phyloP scores from a whole-genome alignment of 2,113 vertebrate genomes.

The Caloenas nicobarica region DNA sequence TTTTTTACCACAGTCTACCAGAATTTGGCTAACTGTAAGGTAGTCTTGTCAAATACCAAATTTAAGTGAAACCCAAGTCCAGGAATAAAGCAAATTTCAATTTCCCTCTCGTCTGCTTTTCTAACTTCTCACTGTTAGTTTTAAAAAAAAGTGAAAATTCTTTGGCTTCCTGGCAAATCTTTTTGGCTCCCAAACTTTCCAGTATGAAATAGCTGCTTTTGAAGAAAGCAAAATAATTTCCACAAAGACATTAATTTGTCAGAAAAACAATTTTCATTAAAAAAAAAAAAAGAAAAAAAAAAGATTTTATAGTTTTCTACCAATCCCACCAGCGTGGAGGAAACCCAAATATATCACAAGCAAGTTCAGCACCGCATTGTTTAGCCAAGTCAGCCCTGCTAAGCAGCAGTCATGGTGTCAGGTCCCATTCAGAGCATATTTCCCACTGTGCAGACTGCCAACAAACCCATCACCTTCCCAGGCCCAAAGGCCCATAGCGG shows the following conservation, averaged over 20 bases:
- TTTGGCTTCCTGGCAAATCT: not conserved
- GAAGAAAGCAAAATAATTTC: not conserved
- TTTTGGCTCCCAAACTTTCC: not conserved
- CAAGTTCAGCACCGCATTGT: not conserved
- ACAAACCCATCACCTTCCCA: not conserved
- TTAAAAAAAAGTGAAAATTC: not conserved
- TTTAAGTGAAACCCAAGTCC: not conserved
- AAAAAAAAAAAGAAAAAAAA: not conserved
- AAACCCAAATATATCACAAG: not conserved
- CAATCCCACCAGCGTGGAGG: not conserved
- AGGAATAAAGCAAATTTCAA: not conserved
- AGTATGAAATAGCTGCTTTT: not conserved
- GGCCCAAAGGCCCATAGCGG: not conserved
- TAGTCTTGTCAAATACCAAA: not conserved
- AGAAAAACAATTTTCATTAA: fast-evolving
- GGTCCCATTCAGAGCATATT: not conserved
- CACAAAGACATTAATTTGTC: not conserved
- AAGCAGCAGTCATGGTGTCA: not conserved
- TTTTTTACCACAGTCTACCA: not conserved
- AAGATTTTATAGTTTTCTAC: not conserved
- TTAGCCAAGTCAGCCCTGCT: not conserved
- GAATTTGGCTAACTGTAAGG: not conserved
- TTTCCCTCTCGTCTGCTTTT: not conserved
- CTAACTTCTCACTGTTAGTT: not conserved
- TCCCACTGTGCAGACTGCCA: not conserved